Evolutionary conservation across 2,888 invertebrate genomes (phyloP), one percentile per base, ranked within the genome.

Genomic region (Athalia circularis): DNA sequence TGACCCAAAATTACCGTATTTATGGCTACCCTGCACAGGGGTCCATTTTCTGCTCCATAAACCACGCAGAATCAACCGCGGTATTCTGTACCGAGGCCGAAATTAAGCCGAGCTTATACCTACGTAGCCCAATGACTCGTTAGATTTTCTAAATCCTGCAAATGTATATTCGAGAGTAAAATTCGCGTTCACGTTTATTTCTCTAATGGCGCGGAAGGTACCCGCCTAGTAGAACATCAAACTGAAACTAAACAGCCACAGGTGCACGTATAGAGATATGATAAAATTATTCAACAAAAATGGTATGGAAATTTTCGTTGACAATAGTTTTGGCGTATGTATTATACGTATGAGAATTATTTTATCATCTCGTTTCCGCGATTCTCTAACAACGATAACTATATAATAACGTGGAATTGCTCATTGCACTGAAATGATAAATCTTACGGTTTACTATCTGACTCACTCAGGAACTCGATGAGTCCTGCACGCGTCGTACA

Each of bases 31-130:
- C n/a, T 11, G 54, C 54, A 11, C 13, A 70, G 70, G 57, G 70
- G 59, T 70, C 47, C 45, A 70, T 70, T 72, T 72, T 72, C 45
- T 72, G 59, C 59, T 72, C 70, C 45, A 72, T 72, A 59, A 57
- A 72, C 70, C 59, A 72, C 57, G 70, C 47, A 47, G 45, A 45
- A 29, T 9, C 4, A 45, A n/a, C 8, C 52, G 29, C 59, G 13
- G 29, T 57, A 7, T 47, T 59, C 29, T 4, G 47, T 13, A n/a
- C 29, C 29, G 57, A 47, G 59, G 70, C 57, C 45, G 45, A 72
- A 72, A 72, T 72, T 13, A 72, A 59, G 72, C 72, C 59, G 13
- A 8, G 47, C 13, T 59, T 47, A 47, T 15, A 47, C n/a, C n/a
- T 29, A 29, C 29, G 29, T 47, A 11, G 67, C 8, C 52, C 47